A percentile compares a stretch with the other conserved stretches of the same genome.
phyloP scores from a whole-genome alignment of 2,888 invertebrate species.

The Brachylomia viminalis region DNA sequence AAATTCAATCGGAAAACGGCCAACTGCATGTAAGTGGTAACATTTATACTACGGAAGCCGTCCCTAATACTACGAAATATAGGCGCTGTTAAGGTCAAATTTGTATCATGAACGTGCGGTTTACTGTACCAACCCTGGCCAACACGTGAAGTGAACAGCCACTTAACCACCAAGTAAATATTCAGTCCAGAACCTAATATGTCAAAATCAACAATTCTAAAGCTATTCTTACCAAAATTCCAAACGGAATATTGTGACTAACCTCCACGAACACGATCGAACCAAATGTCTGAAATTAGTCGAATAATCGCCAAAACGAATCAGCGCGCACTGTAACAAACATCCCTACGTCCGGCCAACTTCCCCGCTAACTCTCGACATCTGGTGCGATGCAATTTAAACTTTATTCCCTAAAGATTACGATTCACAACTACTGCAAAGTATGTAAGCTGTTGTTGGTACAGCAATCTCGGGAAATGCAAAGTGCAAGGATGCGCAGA shows the following conservation, averaged over 20 bases:
- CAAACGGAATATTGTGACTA: slow-evolving; percentile 15
- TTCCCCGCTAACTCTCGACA: slow-evolving; percentile 67
- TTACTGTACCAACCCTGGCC: neutral
- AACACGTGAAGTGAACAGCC: neutral
- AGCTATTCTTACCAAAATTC: slow-evolving; percentile 13
- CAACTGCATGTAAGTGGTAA: neutral
- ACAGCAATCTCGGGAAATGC: slow-evolving; percentile 81
- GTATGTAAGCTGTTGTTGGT: slow-evolving; percentile 67
- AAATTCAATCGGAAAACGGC: neutral
- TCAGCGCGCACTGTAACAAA: slow-evolving; percentile 34
- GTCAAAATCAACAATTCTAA: slow-evolving; percentile 15
- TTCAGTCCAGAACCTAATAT: neutral
- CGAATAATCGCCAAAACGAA: slow-evolving; percentile 54
- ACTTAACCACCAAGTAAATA: slow-evolving; percentile 4
- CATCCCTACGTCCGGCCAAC: slow-evolving; percentile 71
- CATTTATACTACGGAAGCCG: neutral
- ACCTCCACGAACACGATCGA: slow-evolving; percentile 30
- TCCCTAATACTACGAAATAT: neutral
- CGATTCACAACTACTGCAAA: slow-evolving; percentile 65
- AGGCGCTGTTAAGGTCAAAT: neutral
- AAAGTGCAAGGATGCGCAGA: slow-evolving; percentile 81
- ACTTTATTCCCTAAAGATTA: slow-evolving; percentile 76
- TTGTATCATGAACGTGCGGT: neutral
- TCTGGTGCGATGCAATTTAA: slow-evolving; percentile 74
- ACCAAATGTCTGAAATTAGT: slow-evolving; percentile 54